Conservation (phyloP, 2,113 vertebrate species). For the Capreolus pygargus region DNA sequence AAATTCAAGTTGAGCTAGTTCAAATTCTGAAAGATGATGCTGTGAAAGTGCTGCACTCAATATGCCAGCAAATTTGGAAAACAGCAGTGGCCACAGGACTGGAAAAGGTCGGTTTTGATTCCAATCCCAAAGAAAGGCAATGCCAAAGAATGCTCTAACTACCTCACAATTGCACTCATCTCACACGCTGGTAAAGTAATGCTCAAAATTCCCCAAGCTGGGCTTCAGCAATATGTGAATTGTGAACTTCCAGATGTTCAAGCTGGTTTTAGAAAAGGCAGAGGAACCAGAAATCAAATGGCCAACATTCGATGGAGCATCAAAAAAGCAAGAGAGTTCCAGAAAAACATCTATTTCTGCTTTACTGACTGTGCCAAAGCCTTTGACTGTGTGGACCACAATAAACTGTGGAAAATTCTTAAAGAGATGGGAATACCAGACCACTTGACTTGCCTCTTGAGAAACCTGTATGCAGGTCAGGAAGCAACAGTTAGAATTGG, state of each 20-base stretch:
- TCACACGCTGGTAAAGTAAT: neutral
- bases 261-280: neutral
- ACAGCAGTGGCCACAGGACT: neutral
- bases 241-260: fast-evolving
- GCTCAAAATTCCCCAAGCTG: neutral
- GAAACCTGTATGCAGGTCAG: neutral
- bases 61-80: neutral
- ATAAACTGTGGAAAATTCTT: neutral
- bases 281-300: neutral
- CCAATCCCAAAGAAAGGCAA: neutral
- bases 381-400: neutral
- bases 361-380: neutral
- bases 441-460: neutral
- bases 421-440: neutral
- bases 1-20: neutral
- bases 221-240: neutral
- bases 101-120: neutral
- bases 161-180: fast-evolving
- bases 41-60: neutral
- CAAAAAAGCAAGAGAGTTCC: neutral
- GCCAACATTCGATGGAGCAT: fast-evolving
- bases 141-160: neutral
- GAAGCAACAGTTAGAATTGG: neutral
- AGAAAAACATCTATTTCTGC: neutral
- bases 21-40: neutral